phyloP scores from a whole-genome alignment of 2,888 invertebrate species.

The Caenorhabditis sp. region DNA sequence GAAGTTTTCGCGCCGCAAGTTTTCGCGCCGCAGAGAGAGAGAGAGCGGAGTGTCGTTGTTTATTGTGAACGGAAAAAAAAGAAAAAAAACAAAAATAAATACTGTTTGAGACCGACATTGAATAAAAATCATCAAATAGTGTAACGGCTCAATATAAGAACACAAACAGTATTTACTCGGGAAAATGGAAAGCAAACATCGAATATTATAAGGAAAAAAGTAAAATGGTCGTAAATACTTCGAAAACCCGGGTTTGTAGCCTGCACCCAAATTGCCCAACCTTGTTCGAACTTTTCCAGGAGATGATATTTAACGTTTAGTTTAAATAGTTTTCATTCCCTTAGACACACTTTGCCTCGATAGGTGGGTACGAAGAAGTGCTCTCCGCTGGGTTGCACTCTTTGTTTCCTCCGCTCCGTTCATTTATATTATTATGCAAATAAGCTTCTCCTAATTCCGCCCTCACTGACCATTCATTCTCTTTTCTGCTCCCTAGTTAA shows the following conservation, averaged over 20 bases:
- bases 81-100: not conserved
- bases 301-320: too few relatives aligned
- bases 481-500: not conserved
- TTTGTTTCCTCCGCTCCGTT: slow-evolving; percentile 44
- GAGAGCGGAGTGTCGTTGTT: slow-evolving; percentile 29
- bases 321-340: too few relatives aligned
- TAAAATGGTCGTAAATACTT: too few relatives aligned
- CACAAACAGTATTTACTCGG: not conserved
- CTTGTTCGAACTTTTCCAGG: too few relatives aligned
- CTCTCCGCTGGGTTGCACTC: slow-evolving; percentile 35
- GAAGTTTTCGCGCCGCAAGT: slow-evolving; percentile 23
- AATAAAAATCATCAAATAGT: not conserved
- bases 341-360: not conserved
- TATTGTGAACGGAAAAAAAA: not conserved
- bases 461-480: slow-evolving; percentile 5
- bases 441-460: slow-evolving; percentile 54
- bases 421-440: slow-evolving; percentile 66
- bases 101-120: too few relatives aligned
- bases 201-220: too few relatives aligned
- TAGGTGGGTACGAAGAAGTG: slow-evolving; percentile 22
- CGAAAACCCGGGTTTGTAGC: too few relatives aligned
- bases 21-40: slow-evolving; percentile 12
- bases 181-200: not conserved
- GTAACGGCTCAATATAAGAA: too few relatives aligned
- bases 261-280: too few relatives aligned